phyloP scores from a whole-genome alignment of 1,140 invertebrate genomes.

The roundworm (Caenorhabditis elegans) region WBcel235 BX284602.5:10686001-10686500 shows the following conservation, averaged over 20 bases:
- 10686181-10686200: neutral
- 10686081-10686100: neutral
- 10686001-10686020: neutral
- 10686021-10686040: neutral
- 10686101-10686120: neutral
- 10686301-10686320: conserved; percentile 4
- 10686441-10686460: conserved; percentile 3
- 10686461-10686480: conserved; percentile 16
- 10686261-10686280: conserved; percentile 6
- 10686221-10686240: neutral
- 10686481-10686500: neutral
- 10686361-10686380: conserved; percentile 30
- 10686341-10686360: neutral
- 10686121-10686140: no score
- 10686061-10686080: neutral
- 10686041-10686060: neutral
- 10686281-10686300: neutral
- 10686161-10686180: neutral
- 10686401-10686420: conserved; percentile 28
- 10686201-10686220: neutral
- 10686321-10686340: neutral
- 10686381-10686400: conserved; percentile 27
- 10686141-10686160: neutral
- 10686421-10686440: conserved; percentile 28
- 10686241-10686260: neutral